A percentile compares a stretch with the other conserved stretches of the same genome.
phyloP scores from a whole-genome alignment of 2,113 vertebrate genomes.

The Tychaedon coryphoeus region DNA sequence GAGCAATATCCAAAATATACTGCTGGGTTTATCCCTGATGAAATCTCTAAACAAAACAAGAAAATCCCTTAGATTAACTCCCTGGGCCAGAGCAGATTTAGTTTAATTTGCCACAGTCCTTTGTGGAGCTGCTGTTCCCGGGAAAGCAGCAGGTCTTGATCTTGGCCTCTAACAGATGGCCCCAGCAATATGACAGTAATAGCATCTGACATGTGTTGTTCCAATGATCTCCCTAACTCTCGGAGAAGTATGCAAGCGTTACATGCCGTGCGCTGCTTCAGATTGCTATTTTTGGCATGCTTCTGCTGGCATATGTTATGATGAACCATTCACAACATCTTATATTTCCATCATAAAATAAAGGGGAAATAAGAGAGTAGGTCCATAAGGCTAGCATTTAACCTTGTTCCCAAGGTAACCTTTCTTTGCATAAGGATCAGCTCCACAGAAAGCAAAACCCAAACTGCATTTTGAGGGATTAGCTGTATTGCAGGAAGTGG shows the following conservation, averaged over 20 bases:
- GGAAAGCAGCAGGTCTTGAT: conserved; percentile 74
- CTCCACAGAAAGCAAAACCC: conserved; percentile 11
- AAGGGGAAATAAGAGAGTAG: conserved; percentile 5
- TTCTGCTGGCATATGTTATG: conserved; percentile 77
- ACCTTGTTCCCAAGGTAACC: conserved; percentile 65
- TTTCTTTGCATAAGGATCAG: not conserved
- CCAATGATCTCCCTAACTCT: conserved; percentile 73
- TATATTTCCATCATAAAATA: conserved; percentile 71
- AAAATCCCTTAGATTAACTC: conserved; percentile 10
- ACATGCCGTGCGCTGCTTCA: conserved; percentile 71
- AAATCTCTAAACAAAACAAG: conserved; percentile 28
- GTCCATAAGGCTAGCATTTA: conserved; percentile 45
- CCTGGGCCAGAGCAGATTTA: not conserved
- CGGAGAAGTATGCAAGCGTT: conserved; percentile 73
- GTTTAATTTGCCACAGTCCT: conserved; percentile 65
- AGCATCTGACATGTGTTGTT: conserved; percentile 80
- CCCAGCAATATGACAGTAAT: conserved; percentile 76
- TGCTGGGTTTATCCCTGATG: not conserved
- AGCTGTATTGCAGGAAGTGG: not conserved
- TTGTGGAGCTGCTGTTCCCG: conserved; percentile 57
- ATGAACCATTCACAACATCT: conserved; percentile 73
- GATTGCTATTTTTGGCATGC: conserved; percentile 78
- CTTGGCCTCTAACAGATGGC: conserved; percentile 80
- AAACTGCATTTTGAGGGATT: conserved; percentile 14
- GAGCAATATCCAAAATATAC: not conserved